phyloP scores from a whole-genome alignment of 2,797 vertebrate species.

The Fratercula arctica region DNA sequence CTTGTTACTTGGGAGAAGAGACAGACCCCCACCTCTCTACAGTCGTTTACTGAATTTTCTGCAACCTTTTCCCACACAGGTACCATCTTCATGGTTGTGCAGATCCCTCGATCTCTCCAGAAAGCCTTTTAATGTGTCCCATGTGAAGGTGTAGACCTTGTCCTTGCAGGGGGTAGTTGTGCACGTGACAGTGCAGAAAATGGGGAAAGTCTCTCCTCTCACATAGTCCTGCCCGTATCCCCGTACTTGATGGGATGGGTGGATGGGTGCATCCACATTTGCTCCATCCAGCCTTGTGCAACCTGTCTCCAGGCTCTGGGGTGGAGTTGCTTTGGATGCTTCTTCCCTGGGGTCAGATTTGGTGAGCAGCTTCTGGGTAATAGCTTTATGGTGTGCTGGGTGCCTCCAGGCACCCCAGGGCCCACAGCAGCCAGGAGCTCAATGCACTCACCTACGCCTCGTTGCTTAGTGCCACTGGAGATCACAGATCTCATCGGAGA shows the following conservation, averaged over 20 bases:
- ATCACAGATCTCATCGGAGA: not conserved
- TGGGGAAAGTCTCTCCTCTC: not conserved
- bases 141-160: rapidly evolving
- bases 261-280: not conserved
- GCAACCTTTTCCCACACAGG: not conserved
- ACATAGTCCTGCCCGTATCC: not conserved
- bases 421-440: not conserved
- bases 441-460: rapidly evolving
- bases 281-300: not conserved
- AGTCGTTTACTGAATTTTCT: not conserved
- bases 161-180: too few relatives aligned
- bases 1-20: not conserved
- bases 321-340: not conserved
- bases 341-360: not conserved
- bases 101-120: not conserved
- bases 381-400: not conserved
- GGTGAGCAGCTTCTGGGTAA: not conserved
- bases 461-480: not conserved
- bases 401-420: not conserved
- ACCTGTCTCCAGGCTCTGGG: not conserved
- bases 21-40: not conserved
- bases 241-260: rapidly evolving
- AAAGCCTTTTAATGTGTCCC: not conserved
- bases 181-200: too few relatives aligned
- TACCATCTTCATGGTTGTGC: rapidly evolving